Percentiles rank a stretch among this genome's conserved stretches.
Evolutionary conservation across 37 sponge, comb jelly and placozoan genomes (phyloP).

Genomic region (Oscarella lobularis): DNA sequence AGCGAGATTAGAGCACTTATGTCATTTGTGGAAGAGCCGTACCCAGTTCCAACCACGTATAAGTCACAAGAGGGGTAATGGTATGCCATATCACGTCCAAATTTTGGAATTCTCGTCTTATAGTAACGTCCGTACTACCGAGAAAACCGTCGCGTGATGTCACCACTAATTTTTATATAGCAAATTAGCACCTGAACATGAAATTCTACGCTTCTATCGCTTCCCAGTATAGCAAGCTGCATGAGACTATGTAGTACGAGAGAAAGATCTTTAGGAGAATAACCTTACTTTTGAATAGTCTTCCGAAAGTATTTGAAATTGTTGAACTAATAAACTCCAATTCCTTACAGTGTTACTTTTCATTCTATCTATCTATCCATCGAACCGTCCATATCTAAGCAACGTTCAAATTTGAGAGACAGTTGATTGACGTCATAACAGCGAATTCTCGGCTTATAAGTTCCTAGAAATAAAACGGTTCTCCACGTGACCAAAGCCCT

Average conservation of each 20-base stretch:
- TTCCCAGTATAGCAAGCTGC: background rate
- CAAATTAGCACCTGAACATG: too few relatives aligned
- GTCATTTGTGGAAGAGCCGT: background rate
- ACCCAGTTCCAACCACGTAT: constrained; percentile 62
- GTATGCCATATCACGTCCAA: constrained; percentile 90
- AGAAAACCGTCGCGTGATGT: background rate
- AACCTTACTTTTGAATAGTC: constrained; percentile 80
- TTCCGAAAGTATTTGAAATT: constrained; percentile 68
- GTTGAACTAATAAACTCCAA: constrained; percentile 32
- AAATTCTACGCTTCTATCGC: too few relatives aligned
- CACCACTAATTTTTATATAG: too few relatives aligned
- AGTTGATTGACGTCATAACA: constrained; percentile 89
- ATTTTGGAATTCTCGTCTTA: constrained; percentile 70
- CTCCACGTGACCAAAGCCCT: background rate
- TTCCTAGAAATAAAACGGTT: constrained; percentile 24
- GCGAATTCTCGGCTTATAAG: constrained; percentile 72
- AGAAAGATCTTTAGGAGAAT: background rate
- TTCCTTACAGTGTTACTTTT: background rate
- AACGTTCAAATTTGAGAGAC: constrained; percentile 95
- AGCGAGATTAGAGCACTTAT: too few relatives aligned
- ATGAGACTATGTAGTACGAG: background rate
- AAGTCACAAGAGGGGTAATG: constrained; percentile 87
- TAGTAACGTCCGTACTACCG: constrained; percentile 73
- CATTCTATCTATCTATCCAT: background rate
- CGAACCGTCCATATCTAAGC: constrained; percentile 70